Conservation (phyloP, 1,140 invertebrate species). For the Maniola jurtina region DNA sequence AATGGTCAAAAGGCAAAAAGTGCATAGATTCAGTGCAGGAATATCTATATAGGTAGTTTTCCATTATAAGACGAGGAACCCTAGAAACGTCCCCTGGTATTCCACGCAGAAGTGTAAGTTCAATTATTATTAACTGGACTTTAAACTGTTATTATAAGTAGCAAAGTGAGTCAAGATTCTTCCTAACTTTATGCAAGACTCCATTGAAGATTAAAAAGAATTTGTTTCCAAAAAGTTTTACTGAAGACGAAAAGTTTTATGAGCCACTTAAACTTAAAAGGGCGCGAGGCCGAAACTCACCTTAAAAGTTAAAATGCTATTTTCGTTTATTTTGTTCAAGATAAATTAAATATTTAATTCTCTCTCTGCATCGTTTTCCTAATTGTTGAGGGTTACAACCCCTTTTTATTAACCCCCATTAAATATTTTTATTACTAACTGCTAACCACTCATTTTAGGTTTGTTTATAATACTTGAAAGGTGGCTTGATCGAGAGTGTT, state of each 20-base stretch:
- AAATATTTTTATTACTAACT: no score
- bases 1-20: no score
- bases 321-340: neutral
- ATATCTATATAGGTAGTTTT: no score
- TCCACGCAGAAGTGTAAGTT: no score
- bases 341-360: neutral
- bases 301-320: neutral
- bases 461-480: no score
- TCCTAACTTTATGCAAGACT: neutral
- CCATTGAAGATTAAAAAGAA: neutral
- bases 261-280: slow-evolving; percentile 4
- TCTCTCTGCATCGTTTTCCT: neutral
- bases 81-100: no score
- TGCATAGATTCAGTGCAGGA: no score
- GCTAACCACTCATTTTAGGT: no score
- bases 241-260: slow-evolving; percentile 9
- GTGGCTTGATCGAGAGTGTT: no score
- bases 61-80: no score
- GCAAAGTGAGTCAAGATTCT: neutral
- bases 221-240: neutral
- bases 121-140: neutral
- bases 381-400: no score
- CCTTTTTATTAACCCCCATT: no score
- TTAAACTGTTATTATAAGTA: neutral
- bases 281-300: neutral